Conservation (phyloP, 2,113 vertebrate genomes). For the Illadopsis cleaveri region DNA sequence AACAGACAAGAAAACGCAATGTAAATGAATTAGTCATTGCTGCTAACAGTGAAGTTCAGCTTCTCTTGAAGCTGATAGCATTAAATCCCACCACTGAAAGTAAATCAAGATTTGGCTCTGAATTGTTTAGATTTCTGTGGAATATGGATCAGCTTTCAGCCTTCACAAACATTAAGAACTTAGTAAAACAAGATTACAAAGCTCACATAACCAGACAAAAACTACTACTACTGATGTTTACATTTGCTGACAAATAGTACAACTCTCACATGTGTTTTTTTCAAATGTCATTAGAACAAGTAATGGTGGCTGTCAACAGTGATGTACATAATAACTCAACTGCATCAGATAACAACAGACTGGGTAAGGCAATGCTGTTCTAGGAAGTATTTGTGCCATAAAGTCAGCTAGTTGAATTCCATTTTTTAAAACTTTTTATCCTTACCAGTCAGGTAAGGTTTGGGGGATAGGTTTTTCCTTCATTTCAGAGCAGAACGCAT, state of each 20-base stretch:
- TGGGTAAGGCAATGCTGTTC: constrained; percentile 58
- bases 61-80: background rate
- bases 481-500: background rate
- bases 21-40: background rate
- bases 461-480: background rate
- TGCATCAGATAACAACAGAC: constrained; percentile 63
- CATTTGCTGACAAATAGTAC: background rate
- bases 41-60: background rate
- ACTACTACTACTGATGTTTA: background rate
- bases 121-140: background rate
- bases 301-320: constrained; percentile 61
- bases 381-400: constrained; percentile 9
- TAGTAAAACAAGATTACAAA: background rate
- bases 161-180: background rate
- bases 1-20: background rate
- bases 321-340: constrained; percentile 55
- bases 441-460: rapidly evolving
- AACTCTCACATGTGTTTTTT: constrained; percentile 35
- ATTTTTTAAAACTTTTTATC: background rate
- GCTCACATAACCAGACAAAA: rapidly evolving
- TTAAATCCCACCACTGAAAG: background rate
- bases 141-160: background rate
- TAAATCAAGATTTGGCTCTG: background rate
- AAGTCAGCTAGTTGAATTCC: background rate
- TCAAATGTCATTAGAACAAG: constrained; percentile 53